phyloP scores from a whole-genome alignment of 2,113 vertebrate genomes.

The Diphyllodes magnificus region DNA sequence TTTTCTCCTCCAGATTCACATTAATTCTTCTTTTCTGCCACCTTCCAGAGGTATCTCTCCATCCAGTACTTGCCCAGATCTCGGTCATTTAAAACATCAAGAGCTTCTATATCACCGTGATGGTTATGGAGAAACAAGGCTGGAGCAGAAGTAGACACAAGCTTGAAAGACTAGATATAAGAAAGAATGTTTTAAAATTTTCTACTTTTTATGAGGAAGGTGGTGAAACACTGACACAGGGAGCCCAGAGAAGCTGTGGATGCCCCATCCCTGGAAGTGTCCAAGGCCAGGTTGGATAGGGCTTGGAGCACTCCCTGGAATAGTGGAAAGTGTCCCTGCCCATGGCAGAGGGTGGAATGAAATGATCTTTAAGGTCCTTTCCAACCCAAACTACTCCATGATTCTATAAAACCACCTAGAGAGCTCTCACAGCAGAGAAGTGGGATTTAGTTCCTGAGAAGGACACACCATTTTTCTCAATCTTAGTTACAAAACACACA shows the following conservation, averaged over 20 bases:
- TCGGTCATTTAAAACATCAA: not conserved
- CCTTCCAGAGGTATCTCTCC: not conserved
- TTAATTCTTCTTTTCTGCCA: not conserved
- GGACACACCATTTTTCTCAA: not conserved
- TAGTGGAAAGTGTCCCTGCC: not conserved
- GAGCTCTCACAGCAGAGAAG: not conserved
- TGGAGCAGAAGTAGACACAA: not conserved
- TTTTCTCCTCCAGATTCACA: not conserved
- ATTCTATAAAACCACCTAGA: not conserved
- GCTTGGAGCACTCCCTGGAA: not conserved
- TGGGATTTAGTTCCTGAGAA: not conserved
- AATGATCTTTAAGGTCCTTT: not conserved
- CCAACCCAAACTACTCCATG: not conserved
- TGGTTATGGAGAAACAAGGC: not conserved
- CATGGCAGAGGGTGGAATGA: rapidly evolving
- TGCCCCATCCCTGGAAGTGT: not conserved
- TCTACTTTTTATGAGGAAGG: rapidly evolving
- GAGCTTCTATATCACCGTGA: not conserved
- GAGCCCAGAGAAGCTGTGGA: not conserved
- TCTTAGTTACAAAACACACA: not conserved
- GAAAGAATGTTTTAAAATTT: not conserved
- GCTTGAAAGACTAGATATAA: not conserved
- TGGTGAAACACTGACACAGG: not conserved
- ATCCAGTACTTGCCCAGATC: not conserved
- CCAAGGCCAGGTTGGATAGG: rapidly evolving